Evolutionary conservation across 1,140 invertebrate species (phyloP).

Genomic region (Drosophila novamexicana): DNA sequence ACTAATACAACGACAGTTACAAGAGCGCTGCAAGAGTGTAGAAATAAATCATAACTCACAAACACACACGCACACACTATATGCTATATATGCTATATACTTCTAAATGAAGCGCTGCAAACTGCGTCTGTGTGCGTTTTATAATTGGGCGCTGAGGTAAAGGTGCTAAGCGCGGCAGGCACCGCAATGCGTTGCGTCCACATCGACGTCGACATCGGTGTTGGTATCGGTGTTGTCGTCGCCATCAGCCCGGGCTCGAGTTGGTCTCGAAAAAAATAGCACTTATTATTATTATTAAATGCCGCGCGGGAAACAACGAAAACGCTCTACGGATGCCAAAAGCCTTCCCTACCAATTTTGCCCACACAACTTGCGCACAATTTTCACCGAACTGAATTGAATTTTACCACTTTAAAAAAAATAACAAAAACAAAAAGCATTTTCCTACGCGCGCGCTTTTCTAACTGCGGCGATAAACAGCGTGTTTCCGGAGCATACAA

Average conservation of each 20-base stretch:
- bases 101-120: slow-evolving; percentile 9
- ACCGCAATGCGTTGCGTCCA: slow-evolving; percentile 67
- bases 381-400: not conserved
- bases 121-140: slow-evolving; percentile 58
- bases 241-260: slow-evolving; percentile 40
- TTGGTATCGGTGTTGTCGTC: slow-evolving; percentile 44
- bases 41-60: slow-evolving; percentile 83
- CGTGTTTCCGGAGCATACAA: slow-evolving; percentile 10
- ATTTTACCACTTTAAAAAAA: not conserved
- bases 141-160: slow-evolving; percentile 71
- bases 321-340: slow-evolving; percentile 61
- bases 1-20: slow-evolving; percentile 5
- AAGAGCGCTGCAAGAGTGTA: slow-evolving; percentile 28
- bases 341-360: slow-evolving; percentile 17
- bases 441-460: slow-evolving; percentile 27
- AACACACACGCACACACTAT: slow-evolving; percentile 33
- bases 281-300: slow-evolving; percentile 65
- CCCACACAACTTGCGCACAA: slow-evolving; percentile 1
- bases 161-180: slow-evolving; percentile 68
- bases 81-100: slow-evolving; percentile 57
- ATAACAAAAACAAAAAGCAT: too few species aligned
- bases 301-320: slow-evolving; percentile 60
- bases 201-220: slow-evolving; percentile 50
- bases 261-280: slow-evolving; percentile 72
- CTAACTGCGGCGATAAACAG: slow-evolving; percentile 9